Evolutionary conservation across 2,113 vertebrate genomes (phyloP), one percentile per base, ranked within the genome.

Genomic region (Solea solea): DNA sequence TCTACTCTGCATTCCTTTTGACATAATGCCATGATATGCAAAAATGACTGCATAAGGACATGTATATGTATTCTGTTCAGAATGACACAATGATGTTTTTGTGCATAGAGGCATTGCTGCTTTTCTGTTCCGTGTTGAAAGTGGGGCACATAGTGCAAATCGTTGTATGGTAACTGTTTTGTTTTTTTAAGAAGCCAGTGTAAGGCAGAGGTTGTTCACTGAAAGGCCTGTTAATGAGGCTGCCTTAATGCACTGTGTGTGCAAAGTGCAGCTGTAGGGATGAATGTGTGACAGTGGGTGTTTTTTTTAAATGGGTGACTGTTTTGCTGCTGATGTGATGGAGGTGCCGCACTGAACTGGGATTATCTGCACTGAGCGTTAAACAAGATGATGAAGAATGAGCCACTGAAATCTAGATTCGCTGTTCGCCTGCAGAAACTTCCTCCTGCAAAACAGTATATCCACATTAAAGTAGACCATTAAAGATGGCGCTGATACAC

Each of bases 221-320:
- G 67, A 83, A 64, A 72, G 68, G 72, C 48, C 57, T 12, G 62
- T 63, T 83, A 66, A 74, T 68, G 64, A 54, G 28, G 21, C 11
- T 8, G 45, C 49, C 41, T 60, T 42, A 69, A 66, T 42, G 40
- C 45, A 13, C 46, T 39, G 14, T 57, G 59, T 56, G 28, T 25
- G 52, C 6, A 54, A 54, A 28, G 41, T 28, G 7, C 27, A 60
- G 51, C 44, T 68, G n/a, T 63, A 34, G 63, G 70, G 51, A 49
- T 44, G 28, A 58, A 39, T 66, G 64, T 64, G 41, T 56, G 44
- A 53, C 50, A 14, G 40, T 73, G 51, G 69, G n/a, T 67, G 16
- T 67, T 34, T 67, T 67, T 5, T 10, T 27, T 14, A 34, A 34
- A 34, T 34, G 34, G 34, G 34, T 4, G 34, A 34, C 34, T 34